These are phyloP conservation scores for Acleris emargana DNA, from an alignment of 2,888 invertebrate species.

Conservation along the genomic window DNA sequence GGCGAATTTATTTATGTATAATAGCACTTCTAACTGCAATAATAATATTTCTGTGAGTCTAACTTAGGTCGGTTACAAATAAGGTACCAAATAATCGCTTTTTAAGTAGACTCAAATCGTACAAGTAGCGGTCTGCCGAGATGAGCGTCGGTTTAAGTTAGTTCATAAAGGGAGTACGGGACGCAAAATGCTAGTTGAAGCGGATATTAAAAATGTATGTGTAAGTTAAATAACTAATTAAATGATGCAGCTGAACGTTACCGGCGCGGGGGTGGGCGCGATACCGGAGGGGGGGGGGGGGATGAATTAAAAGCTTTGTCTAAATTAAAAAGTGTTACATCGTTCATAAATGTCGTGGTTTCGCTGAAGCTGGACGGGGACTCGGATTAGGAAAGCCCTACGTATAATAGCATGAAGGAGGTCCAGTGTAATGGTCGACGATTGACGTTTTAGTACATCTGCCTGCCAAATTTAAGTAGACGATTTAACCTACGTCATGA, in stretches of 20 bases:
- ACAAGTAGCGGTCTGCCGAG: slow-evolving; percentile 1
- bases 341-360: slow-evolving; percentile 12
- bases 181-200: slow-evolving; percentile 14
- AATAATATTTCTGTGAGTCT: slow-evolving; percentile 25
- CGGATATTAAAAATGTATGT: slow-evolving; percentile 19
- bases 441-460: too few relatives aligned
- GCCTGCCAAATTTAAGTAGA: too few relatives aligned
- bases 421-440: too few relatives aligned
- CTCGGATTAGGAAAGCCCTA: too few relatives aligned
- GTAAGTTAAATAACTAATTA: slow-evolving; percentile 18
- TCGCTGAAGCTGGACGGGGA: slow-evolving; percentile 2
- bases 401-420: too few relatives aligned
- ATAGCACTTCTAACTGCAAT: slow-evolving; percentile 50
- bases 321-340: slow-evolving; percentile 8
- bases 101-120: neutral
- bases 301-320: neutral
- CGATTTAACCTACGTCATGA: too few relatives aligned
- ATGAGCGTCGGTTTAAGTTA: slow-evolving; percentile 5
- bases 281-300: neutral
- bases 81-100: slow-evolving; percentile 8
- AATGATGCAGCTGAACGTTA: slow-evolving; percentile 11
- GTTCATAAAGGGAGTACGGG: neutral
- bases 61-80: slow-evolving; percentile 11
- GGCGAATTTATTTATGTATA: slow-evolving; percentile 43
- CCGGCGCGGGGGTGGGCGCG: too few relatives aligned